These are phyloP conservation scores for Huso huso DNA, from an alignment of 2,797 vertebrate genomes.

Conservation along the genomic window DNA sequence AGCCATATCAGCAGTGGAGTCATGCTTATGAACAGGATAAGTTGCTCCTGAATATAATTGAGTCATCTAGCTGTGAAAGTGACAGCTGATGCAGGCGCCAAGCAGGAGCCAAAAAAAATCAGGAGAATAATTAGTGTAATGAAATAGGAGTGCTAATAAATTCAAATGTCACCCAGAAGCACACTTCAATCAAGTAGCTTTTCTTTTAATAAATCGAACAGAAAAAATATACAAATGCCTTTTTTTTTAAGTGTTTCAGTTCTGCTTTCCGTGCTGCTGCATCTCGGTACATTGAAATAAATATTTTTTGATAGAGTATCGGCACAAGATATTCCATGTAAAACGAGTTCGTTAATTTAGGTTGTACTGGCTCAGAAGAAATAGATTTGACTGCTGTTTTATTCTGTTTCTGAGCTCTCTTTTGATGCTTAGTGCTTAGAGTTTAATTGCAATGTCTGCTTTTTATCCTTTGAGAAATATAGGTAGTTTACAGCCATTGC, in stretches of 20 bases:
- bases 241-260: constrained; percentile 1
- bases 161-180: constrained; percentile 27
- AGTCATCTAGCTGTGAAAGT: constrained; percentile 36
- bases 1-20: constrained; percentile 16
- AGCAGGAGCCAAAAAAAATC: constrained; percentile 26
- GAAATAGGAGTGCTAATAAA: constrained; percentile 25
- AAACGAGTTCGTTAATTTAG: background rate
- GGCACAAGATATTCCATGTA: background rate
- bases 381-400: too few species aligned
- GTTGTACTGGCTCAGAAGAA: background rate
- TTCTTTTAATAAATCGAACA: constrained; percentile 6
- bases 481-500: too few species aligned
- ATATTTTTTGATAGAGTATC: background rate
- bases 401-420: too few species aligned
- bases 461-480: too few species aligned
- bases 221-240: background rate
- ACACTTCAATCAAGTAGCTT: constrained; percentile 21
- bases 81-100: constrained; percentile 31
- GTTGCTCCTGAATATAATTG: constrained; percentile 29
- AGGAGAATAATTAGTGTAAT: constrained; percentile 28
- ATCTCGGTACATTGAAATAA: background rate
- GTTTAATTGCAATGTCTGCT: too few species aligned
- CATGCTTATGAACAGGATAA: constrained; percentile 19
- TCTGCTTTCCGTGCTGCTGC: background rate
- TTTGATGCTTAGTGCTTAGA: too few species aligned